These are phyloP conservation scores for Acrossocheilus wenchowensis DNA, from an alignment of 2,797 vertebrate genomes.

Conservation along the genomic window DNA sequence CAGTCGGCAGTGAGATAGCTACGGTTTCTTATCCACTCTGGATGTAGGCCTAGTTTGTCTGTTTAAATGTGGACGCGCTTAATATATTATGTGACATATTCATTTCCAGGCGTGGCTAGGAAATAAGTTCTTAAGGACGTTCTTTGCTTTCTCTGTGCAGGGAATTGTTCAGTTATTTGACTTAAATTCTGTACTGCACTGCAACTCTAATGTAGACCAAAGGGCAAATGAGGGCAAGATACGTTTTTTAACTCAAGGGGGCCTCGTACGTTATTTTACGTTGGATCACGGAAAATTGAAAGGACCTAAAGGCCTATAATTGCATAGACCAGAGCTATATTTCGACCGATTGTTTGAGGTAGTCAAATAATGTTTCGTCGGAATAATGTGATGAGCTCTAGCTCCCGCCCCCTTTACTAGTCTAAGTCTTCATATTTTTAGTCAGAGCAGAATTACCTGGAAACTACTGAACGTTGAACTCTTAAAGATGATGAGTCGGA, in stretches of 20 bases:
- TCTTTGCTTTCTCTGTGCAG: conserved; percentile 71
- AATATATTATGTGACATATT: conserved; percentile 67
- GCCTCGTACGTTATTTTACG: conserved; percentile 58
- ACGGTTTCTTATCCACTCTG: conserved; percentile 69
- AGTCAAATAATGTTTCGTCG: conserved; percentile 3
- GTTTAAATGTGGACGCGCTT: conserved; percentile 67
- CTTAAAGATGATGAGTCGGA: not conserved
- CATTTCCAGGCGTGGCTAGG: conserved; percentile 71
- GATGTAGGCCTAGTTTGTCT: conserved; percentile 68
- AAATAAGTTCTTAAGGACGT: conserved; percentile 78
- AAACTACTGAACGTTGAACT: not conserved
- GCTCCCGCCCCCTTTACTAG: not conserved
- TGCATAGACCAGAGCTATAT: not conserved
- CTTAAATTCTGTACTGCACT: conserved; percentile 68
- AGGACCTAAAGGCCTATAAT: not conserved
- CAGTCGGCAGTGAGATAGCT: conserved; percentile 71
- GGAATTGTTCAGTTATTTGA: conserved; percentile 80
- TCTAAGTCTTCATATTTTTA: not conserved
- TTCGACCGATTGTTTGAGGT: not conserved
- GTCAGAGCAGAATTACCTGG: conserved; percentile 7
- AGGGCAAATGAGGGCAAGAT: conserved; percentile 72
- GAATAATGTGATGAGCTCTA: not conserved
- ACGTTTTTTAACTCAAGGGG: conserved; percentile 68
- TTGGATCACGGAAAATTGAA: not conserved
- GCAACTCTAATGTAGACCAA: conserved; percentile 68